Conservation (phyloP, 2,888 invertebrate genomes). For the Andrena minutula region DNA sequence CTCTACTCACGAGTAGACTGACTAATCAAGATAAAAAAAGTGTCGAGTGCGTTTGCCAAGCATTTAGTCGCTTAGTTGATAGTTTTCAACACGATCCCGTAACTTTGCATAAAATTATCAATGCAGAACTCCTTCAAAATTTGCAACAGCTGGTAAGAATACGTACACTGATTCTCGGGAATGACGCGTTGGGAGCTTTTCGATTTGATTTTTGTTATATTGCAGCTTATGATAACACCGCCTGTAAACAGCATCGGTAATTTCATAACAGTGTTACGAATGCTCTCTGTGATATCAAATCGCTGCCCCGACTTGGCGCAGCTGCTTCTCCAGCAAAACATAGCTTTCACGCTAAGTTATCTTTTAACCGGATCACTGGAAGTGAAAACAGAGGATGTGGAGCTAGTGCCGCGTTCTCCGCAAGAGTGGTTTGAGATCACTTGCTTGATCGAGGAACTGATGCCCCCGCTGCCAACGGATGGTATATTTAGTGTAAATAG, state of each 20-base stretch:
- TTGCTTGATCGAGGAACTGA: conserved; percentile 97
- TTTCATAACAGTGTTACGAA: conserved; percentile 97
- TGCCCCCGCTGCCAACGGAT: conserved; percentile 97
- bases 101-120: conserved; percentile 97
- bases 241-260: conserved; percentile 97
- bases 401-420: conserved; percentile 95
- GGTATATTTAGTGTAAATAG: conserved; percentile 98
- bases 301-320: conserved; percentile 98
- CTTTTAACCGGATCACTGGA: conserved; percentile 95
- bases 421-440: conserved; percentile 99
- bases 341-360: conserved; percentile 97
- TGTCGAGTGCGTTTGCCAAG: conserved; percentile 98
- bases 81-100: conserved; percentile 97
- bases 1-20: conserved; percentile 92
- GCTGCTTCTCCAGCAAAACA: conserved; percentile 96
- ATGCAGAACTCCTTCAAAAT: conserved; percentile 95
- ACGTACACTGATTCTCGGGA: neutral
- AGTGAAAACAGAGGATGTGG: conserved; percentile 88
- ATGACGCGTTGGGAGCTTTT: neutral
- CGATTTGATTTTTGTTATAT: conserved; percentile 34
- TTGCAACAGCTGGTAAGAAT: conserved; percentile 93
- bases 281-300: conserved; percentile 98
- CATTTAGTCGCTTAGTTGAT: conserved; percentile 98
- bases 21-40: conserved; percentile 98
- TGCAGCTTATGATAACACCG: conserved; percentile 95